Evolutionary conservation across 23 tunicate species (phyloP).

Genomic region (Ascidia mentula): DNA sequence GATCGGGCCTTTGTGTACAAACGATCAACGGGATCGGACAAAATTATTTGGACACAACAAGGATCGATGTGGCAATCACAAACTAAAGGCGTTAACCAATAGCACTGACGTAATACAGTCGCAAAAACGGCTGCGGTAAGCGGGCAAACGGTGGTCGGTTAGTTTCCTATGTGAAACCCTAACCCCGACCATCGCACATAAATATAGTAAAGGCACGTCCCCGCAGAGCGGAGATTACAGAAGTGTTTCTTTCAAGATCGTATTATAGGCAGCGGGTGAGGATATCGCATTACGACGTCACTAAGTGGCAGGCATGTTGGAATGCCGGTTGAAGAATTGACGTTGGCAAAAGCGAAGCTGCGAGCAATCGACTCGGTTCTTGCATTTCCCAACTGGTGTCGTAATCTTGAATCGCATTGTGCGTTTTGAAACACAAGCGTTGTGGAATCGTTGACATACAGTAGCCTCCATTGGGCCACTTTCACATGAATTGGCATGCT

Average conservation of each 20-base stretch:
- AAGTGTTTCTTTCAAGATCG: conserved; percentile 22
- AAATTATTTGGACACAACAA: conserved; percentile 11
- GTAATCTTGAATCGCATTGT: too few species aligned
- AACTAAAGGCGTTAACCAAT: conserved; percentile 2
- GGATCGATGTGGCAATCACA: background rate
- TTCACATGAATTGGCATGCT: too few species aligned
- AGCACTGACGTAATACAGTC: conserved; percentile 4
- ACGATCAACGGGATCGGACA: conserved; percentile 9
- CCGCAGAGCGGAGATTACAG: conserved; percentile 29
- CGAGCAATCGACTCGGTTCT: too few species aligned
- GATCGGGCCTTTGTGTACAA: background rate
- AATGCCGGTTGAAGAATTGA: conserved; percentile 12
- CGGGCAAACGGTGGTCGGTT: background rate
- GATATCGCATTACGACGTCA: conserved; percentile 33
- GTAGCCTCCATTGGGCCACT: too few species aligned
- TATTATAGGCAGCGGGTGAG: conserved; percentile 20
- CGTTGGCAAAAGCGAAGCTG: too few species aligned
- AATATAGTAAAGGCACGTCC: conserved; percentile 2
- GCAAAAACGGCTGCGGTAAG: background rate
- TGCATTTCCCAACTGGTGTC: too few species aligned
- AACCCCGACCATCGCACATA: conserved; percentile 16
- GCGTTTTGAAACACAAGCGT: too few species aligned
- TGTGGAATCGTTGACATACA: too few species aligned
- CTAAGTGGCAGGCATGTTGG: conserved; percentile 26
- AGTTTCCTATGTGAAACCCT: background rate